phyloP scores from a whole-genome alignment of 64 coral and sea anemone genomes.

The Trachythela sp. region DNA sequence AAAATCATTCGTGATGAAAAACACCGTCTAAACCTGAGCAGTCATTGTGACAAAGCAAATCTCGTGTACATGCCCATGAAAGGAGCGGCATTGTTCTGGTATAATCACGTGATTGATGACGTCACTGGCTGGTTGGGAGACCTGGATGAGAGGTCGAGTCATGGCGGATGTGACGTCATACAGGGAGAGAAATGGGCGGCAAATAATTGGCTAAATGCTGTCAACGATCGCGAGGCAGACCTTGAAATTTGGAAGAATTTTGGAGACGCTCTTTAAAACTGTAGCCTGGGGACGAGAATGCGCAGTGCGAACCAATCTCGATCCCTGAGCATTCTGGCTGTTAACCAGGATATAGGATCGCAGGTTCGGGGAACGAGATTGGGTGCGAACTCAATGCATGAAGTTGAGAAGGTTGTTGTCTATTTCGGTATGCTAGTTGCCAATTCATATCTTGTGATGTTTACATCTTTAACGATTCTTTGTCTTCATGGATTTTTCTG shows the following conservation, averaged over 20 bases:
- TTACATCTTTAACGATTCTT: too few species aligned
- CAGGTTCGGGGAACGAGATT: too few species aligned
- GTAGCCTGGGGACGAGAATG: too few species aligned
- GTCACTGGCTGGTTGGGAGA: background rate
- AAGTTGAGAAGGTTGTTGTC: too few species aligned
- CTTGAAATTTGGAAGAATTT: background rate
- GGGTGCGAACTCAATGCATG: too few species aligned
- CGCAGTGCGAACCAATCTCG: too few species aligned
- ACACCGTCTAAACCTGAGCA: background rate
- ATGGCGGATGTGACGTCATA: conserved; percentile 15
- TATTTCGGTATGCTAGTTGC: too few species aligned
- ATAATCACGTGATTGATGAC: conserved; percentile 27
- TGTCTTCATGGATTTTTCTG: too few species aligned
- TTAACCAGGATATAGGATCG: too few species aligned
- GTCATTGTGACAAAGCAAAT: background rate
- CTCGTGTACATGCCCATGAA: background rate
- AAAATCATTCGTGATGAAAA: background rate
- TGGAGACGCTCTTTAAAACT: background rate
- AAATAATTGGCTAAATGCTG: conserved; percentile 1
- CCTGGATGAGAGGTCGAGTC: background rate
- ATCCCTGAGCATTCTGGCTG: too few species aligned
- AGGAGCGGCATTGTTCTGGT: conserved; percentile 1
- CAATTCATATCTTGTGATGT: too few species aligned
- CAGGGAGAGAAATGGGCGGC: conserved; percentile 10
- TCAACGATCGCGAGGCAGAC: background rate